Evolutionary conservation across 1,140 invertebrate species (phyloP), one percentile per base, ranked within the genome.

Genomic region (Microvelia longipes): DNA sequence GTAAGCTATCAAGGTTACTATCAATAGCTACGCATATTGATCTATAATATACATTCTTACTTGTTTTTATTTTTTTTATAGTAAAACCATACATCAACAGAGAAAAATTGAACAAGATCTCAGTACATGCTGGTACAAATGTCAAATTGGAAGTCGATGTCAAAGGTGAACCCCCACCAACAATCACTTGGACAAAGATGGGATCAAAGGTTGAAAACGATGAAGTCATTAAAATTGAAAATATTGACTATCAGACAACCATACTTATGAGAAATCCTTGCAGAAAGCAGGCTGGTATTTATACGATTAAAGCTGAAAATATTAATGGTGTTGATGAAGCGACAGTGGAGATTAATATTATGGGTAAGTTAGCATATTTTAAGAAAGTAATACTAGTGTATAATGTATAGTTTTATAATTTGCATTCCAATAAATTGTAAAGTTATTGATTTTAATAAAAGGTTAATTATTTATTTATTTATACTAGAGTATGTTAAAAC

Each of bases 91-190:
- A 84, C 68, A 97, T 97, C 76, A 94, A 96, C 78, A 86, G 93
- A 62, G 93, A 95, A 61, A 94, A 96, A 80, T 84, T 96, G 77
- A 87, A 93, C 69, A 88, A 88, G n/a, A 82, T 96, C 0, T 91
- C 90, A 73, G 89, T 96, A 0, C 87, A 94, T 73, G 93, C 93
- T 68, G 94, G 96, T 11, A 90, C 96, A 79, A 84, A 88, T 28
- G 90, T 98, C 71, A 93, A 93, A 77, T 85, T 97, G 71, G 92
- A 96, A 77, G 90, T 98, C 2, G 95, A 98, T 77, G 90, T 96
- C 68, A 92, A 90, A 76, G 96, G 94, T 78, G 93, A 96, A 83
- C 96, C 96, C 50, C 90, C 94, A 78, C 96, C 96, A 82, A 90
- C 86, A 50, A 87, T 93, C 70, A 91, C 87, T 19, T 99, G 96